Conservation (phyloP, 2,888 invertebrate genomes). For the Acleris holmiana region DNA sequence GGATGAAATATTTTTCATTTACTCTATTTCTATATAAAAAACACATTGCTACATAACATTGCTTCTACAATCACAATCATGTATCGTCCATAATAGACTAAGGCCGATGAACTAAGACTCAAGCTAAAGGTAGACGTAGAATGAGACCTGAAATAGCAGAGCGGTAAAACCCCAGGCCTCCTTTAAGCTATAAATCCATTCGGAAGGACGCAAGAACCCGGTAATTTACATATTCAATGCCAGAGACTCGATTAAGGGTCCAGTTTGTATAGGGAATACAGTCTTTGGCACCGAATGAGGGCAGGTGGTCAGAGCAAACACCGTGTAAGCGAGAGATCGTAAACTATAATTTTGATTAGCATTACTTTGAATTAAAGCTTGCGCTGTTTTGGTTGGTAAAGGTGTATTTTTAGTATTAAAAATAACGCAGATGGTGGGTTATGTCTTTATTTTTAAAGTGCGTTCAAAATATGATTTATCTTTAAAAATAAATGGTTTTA, state of each 20-base stretch:
- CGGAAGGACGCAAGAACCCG: constrained; percentile 20
- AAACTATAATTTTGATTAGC: constrained; percentile 21
- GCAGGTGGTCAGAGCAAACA: constrained; percentile 23
- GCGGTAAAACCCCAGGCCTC: constrained; percentile 21
- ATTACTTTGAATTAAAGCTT: constrained; percentile 14
- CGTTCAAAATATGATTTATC: too few species aligned
- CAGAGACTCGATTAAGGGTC: too few species aligned
- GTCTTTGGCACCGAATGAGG: not conserved
- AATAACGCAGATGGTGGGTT: too few species aligned
- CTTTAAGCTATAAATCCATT: constrained; percentile 32
- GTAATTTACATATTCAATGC: not conserved
- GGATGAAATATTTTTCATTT: too few species aligned
- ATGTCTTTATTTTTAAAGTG: too few species aligned
- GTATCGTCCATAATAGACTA: too few species aligned
- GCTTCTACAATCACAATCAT: too few species aligned
- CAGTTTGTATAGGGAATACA: too few species aligned
- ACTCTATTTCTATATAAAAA: too few species aligned
- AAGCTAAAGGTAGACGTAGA: not conserved
- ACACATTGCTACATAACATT: too few species aligned
- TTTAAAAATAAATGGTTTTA: too few species aligned
- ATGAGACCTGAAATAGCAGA: constrained; percentile 23
- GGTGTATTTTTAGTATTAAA: not conserved
- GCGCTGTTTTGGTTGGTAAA: not conserved
- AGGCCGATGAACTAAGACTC: too few species aligned
- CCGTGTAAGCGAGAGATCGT: constrained; percentile 22